Evolutionary conservation across 2,888 invertebrate genomes (phyloP), one percentile per base, ranked within the genome.

Genomic region (Erpobdella octoculata): DNA sequence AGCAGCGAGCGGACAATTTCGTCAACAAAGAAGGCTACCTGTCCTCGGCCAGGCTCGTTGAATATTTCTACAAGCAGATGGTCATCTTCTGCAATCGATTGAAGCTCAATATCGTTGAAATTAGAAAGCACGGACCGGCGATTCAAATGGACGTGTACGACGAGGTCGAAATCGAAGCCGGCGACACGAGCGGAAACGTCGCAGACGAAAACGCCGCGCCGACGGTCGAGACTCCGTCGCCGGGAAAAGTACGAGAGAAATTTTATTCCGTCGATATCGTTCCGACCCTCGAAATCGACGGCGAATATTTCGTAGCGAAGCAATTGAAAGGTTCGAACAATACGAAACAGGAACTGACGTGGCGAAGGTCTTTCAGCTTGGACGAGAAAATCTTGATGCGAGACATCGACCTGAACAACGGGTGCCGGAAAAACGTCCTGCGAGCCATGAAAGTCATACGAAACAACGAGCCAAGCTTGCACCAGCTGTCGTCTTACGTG

Each of bases 101-200:
- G 5, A 28, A 4, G 8, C 21, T 25, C 21, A 53, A 53, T 25
- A 53, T 28, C 18, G 21, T 53, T 53, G 21, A n/a, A n/a, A n/a
- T 53, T 8, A 9, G 53, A 53, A 53, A 53, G 28, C 66, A 66
- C 15, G 66, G 66, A 38, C 66, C 66, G 18, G 66, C 66, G 0
- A 41, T 66, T 36, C 66, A 66, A 21, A 66, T 66, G 66, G 66
- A 66, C n/a, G 66, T 66, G 31, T 66, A 66, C 28, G 15, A 41
- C 21, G 12, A 35, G 25, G n/a, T 8, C 31, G 31, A 3, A 5
- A 28, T 33, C 31, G 21, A 25, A 15, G 5, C 59, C 9, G 59
- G 15, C 15, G 21, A 2, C 31, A 4, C 31, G 59, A 59, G 4
- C n/a, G 31, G 58, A 58, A 25, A 15, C 18, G 25, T 59, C 18